Base-by-base conservation (phyloP, 2,888 invertebrate genomes). In the Eristalinus aeneus region DNA sequence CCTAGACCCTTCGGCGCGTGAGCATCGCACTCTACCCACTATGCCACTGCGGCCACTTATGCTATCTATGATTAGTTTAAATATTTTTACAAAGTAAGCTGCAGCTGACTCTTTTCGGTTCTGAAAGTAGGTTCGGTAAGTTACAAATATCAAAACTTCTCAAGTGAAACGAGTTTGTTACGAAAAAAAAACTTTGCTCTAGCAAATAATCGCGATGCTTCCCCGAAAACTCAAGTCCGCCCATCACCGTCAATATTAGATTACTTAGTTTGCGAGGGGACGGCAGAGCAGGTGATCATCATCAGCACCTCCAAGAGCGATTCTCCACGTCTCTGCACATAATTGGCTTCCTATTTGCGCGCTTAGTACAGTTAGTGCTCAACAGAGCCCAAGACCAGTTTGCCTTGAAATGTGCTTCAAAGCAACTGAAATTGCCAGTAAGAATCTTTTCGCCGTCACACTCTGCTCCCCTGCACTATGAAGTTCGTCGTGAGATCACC, bases 321-420 rank as follows among this genome's bases (percentile, higher is more conserved):
- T 68, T 72, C 77, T 27, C 58, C 46, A 46, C n/a, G 46, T 46
- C 16, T 16, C 0, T n/a, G 61, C 71, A 63, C 46, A 32, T 63
- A 54, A 63, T 80, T 34, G 69, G 27, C 60, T 71, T 39, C 39
- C 58, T 64, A 63, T 74, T 73, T 83, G 46, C 75, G 75, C 39
- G 64, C 60, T 61, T 54, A 31, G 73, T 72, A 58, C 58, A 69
- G 39, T 76, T 32, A 32, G 46, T 61, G 67, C 34, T 65, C 20
- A 12, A 8, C 36, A 36, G 64, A 27, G 54, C 23, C 60, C 67
- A 34, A 61, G 56, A 82, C 72, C 34, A 22, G 75, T 39, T 85
- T 64, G 63, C 85, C 85, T 85, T 85, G 85, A 85, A 81, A 69
- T 65, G 63, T 32, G 46, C 74, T 76, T 56, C 31, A 68, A 75